phyloP scores from a whole-genome alignment of 2,888 invertebrate species.

The Chymomyza fuscimana region DNA sequence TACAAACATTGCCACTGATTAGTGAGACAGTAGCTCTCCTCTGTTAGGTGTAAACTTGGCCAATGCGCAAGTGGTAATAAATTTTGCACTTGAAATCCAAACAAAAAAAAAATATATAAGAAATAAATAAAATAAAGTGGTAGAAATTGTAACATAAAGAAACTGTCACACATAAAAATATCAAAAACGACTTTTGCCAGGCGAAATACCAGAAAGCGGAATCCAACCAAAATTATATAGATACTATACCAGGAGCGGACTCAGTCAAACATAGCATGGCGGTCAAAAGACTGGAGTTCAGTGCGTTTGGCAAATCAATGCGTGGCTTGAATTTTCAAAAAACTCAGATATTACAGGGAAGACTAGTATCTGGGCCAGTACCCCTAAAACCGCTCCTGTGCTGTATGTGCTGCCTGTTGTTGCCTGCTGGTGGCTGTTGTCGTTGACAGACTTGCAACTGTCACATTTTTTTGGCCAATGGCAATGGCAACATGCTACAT shows the following conservation, averaged over 20 bases:
- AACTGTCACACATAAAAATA: constrained; percentile 70
- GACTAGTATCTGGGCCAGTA: too few relatives aligned
- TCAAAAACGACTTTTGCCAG: constrained; percentile 17
- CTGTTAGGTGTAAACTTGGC: constrained; percentile 44
- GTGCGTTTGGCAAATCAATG: too few relatives aligned
- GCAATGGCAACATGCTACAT: constrained; percentile 5
- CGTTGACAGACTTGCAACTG: constrained; percentile 69
- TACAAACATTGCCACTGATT: constrained; percentile 64
- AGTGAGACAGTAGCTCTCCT: constrained; percentile 30
- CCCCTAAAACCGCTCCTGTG: constrained; percentile 7
- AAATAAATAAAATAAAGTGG: constrained; percentile 38
- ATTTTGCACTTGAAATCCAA: constrained; percentile 69
- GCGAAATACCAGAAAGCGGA: constrained; percentile 2
- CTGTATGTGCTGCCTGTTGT: constrained; percentile 25
- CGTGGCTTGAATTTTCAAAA: too few relatives aligned
- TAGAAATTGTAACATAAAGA: constrained; percentile 70
- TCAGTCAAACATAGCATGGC: background rate
- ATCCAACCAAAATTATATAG: constrained; percentile 12
- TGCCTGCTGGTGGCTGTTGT: constrained; percentile 21
- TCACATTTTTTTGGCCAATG: constrained; percentile 59
- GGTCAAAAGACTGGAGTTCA: too few relatives aligned
- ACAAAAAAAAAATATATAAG: constrained; percentile 25
- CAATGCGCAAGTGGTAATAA: constrained; percentile 68
- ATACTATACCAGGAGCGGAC: constrained; percentile 25
- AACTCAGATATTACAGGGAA: too few relatives aligned